Evolutionary conservation across 2,888 invertebrate genomes (phyloP).

Genomic region (Trilocha varians): DNA sequence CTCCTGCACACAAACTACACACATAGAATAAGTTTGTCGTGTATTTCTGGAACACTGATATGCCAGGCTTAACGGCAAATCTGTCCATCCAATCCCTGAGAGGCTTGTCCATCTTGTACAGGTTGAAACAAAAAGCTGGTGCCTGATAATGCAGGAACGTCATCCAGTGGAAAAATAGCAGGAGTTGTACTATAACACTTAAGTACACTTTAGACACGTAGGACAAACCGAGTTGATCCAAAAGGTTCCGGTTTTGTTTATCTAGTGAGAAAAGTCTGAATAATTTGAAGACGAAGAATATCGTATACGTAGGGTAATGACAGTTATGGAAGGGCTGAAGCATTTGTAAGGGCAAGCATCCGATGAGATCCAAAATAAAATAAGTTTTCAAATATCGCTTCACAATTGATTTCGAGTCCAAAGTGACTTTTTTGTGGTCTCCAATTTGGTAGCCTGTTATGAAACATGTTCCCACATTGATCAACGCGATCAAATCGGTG

Average conservation of each 20-base stretch:
- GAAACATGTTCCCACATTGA: slow-evolving; percentile 35
- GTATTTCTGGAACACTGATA: slow-evolving; percentile 27
- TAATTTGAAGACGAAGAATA: slow-evolving; percentile 35
- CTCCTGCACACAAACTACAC: slow-evolving; percentile 33
- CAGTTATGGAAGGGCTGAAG: slow-evolving; percentile 24
- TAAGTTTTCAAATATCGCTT: slow-evolving; percentile 25
- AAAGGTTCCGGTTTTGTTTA: slow-evolving; percentile 25
- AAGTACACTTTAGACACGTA: slow-evolving; percentile 24
- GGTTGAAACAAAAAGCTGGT: slow-evolving; percentile 30
- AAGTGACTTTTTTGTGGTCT: slow-evolving; percentile 29
- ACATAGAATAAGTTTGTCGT: slow-evolving; percentile 33
- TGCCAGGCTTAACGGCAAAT: slow-evolving; percentile 14
- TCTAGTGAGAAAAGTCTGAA: slow-evolving; percentile 22
- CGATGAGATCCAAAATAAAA: slow-evolving; percentile 32
- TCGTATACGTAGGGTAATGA: slow-evolving; percentile 32
- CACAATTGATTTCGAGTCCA: slow-evolving; percentile 32
- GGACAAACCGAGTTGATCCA: slow-evolving; percentile 30
- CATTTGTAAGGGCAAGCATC: slow-evolving; percentile 35
- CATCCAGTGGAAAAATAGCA: slow-evolving; percentile 44
- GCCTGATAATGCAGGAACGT: slow-evolving; percentile 43
- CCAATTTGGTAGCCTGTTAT: slow-evolving; percentile 42
- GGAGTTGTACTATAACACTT: slow-evolving; percentile 16
- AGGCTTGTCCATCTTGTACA: slow-evolving; percentile 13
- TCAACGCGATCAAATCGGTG: slow-evolving; percentile 28
- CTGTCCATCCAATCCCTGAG: slow-evolving; percentile 24